phyloP scores from a whole-genome alignment of 1,140 invertebrate species.

The Mamestra configurata region DNA sequence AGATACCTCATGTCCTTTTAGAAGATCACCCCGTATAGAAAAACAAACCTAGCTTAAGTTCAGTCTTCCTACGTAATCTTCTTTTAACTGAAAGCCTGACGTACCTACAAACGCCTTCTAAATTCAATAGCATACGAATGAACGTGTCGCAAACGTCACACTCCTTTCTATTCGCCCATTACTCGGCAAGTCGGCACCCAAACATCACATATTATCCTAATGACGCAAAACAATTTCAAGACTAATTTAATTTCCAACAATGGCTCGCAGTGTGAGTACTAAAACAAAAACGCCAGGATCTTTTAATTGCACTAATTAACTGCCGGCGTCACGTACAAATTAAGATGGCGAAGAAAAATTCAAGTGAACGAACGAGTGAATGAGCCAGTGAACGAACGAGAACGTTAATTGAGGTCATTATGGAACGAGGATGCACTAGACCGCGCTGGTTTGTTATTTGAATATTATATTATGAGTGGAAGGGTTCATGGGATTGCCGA shows the following conservation, averaged over 20 bases:
- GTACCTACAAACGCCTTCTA: not conserved
- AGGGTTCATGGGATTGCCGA: constrained; percentile 23
- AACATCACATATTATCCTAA: constrained; percentile 23
- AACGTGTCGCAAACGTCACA: not conserved
- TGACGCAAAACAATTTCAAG: constrained; percentile 67
- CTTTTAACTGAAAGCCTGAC: not conserved
- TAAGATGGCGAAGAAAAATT: constrained; percentile 84
- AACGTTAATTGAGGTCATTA: constrained; percentile 54
- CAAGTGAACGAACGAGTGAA: constrained; percentile 70
- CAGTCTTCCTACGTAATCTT: no score
- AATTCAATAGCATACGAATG: not conserved
- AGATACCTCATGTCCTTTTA: no score
- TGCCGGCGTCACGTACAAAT: constrained; percentile 84
- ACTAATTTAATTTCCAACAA: constrained; percentile 83
- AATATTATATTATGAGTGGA: constrained; percentile 33
- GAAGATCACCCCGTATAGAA: no score
- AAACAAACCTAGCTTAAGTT: no score
- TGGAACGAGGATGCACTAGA: constrained; percentile 42
- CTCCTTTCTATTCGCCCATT: no score
- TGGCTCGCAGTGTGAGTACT: constrained; percentile 71
- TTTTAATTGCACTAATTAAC: constrained; percentile 86
- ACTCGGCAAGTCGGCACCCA: not conserved
- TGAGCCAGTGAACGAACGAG: constrained; percentile 66
- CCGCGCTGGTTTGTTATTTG: constrained; percentile 34
- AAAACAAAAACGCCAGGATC: constrained; percentile 81